Evolutionary conservation across 2,797 vertebrate species (phyloP).

Genomic region (Periophthalmus magnuspinnatus): DNA sequence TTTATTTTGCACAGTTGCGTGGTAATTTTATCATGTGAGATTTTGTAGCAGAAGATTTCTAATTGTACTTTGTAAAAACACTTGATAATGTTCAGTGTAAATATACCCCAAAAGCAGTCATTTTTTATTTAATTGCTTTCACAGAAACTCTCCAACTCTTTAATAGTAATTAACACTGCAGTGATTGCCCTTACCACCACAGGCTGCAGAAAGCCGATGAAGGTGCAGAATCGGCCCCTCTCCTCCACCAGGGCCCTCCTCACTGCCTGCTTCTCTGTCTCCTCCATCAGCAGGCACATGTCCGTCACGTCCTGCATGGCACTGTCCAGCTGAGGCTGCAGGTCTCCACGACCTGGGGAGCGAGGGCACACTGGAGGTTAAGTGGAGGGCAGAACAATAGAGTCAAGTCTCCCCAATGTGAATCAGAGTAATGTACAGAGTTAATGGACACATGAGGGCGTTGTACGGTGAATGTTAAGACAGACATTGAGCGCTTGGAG

Average conservation of each 20-base stretch:
- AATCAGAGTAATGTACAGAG: background rate
- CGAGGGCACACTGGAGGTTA: conserved; percentile 10
- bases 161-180: background rate
- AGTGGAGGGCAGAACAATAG: background rate
- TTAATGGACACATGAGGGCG: background rate
- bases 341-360: conserved; percentile 87
- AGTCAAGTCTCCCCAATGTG: background rate
- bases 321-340: conserved; percentile 95
- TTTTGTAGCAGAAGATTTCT: too few species aligned
- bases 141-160: background rate
- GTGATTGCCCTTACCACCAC: conserved; percentile 84
- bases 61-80: too few species aligned
- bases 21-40: too few species aligned
- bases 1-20: too few species aligned
- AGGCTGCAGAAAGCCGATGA: conserved; percentile 91
- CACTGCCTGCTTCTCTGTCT: conserved; percentile 95
- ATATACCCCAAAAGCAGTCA: too few species aligned
- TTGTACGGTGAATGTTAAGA: background rate
- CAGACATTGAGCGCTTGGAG: background rate
- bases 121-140: background rate
- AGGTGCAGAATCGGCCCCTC: conserved; percentile 92
- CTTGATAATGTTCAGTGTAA: too few species aligned
- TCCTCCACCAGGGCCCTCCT: conserved; percentile 93
- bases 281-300: conserved; percentile 96
- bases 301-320: conserved; percentile 96